Evolutionary conservation across 2,113 vertebrate species (phyloP), one percentile per base, ranked within the genome.

Genomic region (Zosterops pallidus): DNA sequence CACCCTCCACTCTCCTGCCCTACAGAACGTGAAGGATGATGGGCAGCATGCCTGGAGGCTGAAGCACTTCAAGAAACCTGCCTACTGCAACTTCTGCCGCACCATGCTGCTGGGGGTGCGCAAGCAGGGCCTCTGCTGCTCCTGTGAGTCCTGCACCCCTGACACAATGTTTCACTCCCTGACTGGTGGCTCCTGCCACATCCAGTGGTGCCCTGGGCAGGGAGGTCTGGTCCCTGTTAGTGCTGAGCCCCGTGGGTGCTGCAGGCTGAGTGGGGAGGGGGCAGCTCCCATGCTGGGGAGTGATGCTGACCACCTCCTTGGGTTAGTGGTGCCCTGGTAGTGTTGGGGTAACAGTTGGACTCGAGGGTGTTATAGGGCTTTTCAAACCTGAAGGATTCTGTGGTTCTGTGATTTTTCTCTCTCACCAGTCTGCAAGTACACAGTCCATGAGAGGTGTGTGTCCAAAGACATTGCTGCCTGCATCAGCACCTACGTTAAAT

Each of bases 1-100:
- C 5, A 3, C 50, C 20, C 11, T 71, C 25, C 0, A 1, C 42
- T 53, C 5, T 47, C 15, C 11, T 57, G 41, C 44, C 17, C 77
- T 47, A 19, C 95, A 99, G 99, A 98, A 98, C 0, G 98, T 98
- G 56, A 98, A 98, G 85, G 99, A 99, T 2, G 99, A 99, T 0
- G 99, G 99, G 35, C 98, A 99, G 52, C 99, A 99, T 0, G 98
- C 98, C 49, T 99, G 99, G 99, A 98, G 98, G 94, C 96, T 99
- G 97, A 99, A 99, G 97, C 99, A 99, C 94, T 99, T 99, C 98
- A 99, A 99, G 98, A 99, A 99, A 69, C 99, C 99, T 3, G 99
- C 99, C 59, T 99, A 99, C 97, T 99, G 99, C 97, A 99, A 99
- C 97, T 99, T 98, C 97, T 99, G 99, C 97, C 99, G 98, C 63